Conservation (phyloP, 2,888 invertebrate species). For the Crocallis elinguaria region DNA sequence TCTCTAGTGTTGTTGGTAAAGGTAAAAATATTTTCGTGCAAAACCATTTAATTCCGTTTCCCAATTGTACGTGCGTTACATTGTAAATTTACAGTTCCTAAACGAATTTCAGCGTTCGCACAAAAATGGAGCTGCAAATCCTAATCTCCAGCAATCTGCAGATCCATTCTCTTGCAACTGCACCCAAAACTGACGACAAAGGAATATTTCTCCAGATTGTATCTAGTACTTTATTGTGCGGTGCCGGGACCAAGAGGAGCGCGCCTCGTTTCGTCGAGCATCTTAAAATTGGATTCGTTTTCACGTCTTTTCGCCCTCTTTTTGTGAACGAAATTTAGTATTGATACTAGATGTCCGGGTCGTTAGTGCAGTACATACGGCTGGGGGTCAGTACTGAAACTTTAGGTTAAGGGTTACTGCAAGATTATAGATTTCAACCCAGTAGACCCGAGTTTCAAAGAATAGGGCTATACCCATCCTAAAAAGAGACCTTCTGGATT, state of each 20-base stretch:
- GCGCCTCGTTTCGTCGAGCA: slow-evolving; percentile 48
- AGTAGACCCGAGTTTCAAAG: too few relatives aligned
- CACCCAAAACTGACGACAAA: slow-evolving; percentile 34
- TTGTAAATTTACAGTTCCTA: too few relatives aligned
- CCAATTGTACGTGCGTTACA: too few relatives aligned
- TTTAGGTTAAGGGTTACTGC: background rate
- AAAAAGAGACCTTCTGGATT: too few relatives aligned
- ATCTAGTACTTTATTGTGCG: slow-evolving; percentile 20
- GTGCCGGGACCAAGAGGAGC: slow-evolving; percentile 46
- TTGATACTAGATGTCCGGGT: slow-evolving; percentile 60
- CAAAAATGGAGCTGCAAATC: slow-evolving; percentile 6
- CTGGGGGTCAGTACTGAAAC: slow-evolving; percentile 1
- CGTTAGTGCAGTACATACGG: slow-evolving; percentile 44
- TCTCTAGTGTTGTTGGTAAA: too few relatives aligned
- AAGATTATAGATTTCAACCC: too few relatives aligned
- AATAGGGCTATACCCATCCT: too few relatives aligned
- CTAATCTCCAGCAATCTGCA: slow-evolving; percentile 15
- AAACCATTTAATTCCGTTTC: too few relatives aligned
- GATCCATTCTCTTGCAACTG: slow-evolving; percentile 17
- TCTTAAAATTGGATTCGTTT: slow-evolving; percentile 68
- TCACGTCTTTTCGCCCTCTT: slow-evolving; percentile 50
- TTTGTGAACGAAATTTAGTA: slow-evolving; percentile 62
- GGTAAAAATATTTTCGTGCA: too few relatives aligned
- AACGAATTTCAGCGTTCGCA: background rate
- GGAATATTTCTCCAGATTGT: slow-evolving; percentile 30